phyloP scores from a whole-genome alignment of 2,888 invertebrate species.

The Hydrotaea diabolus region DNA sequence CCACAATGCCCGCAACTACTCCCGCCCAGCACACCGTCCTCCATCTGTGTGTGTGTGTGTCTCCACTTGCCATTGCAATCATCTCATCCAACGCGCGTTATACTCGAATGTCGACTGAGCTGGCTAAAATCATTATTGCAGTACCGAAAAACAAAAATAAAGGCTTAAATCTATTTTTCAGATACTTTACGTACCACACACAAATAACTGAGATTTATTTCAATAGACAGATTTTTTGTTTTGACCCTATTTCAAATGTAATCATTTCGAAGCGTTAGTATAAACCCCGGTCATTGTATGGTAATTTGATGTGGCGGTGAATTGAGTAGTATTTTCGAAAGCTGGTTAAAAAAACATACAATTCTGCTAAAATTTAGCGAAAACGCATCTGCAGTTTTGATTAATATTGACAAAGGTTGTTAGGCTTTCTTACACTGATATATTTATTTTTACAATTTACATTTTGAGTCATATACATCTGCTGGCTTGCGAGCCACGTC shows the following conservation, averaged over 20 bases:
- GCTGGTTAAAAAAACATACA: no score
- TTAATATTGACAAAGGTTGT: no score
- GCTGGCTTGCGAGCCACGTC: neutral
- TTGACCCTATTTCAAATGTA: conserved; percentile 29
- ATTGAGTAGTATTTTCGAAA: neutral
- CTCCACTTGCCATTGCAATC: neutral
- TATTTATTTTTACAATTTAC: no score
- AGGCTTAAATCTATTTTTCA: neutral
- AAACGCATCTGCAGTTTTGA: no score
- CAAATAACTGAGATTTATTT: neutral
- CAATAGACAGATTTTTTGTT: neutral
- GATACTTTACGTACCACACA: neutral
- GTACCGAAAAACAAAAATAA: neutral
- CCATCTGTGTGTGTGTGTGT: neutral
- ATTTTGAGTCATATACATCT: neutral
- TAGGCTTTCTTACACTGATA: no score
- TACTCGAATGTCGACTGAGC: neutral
- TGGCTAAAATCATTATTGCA: conserved; percentile 20
- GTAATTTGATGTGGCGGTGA: conserved; percentile 6
- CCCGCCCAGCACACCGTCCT: neutral
- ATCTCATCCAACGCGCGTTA: neutral
- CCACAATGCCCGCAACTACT: neutral
- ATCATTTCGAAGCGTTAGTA: conserved; percentile 3
- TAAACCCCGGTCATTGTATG: conserved; percentile 25
- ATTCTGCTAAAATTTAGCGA: no score